Evolutionary conservation across 2,797 vertebrate species (phyloP).

Genomic region (Peromyscus eremicus): DNA sequence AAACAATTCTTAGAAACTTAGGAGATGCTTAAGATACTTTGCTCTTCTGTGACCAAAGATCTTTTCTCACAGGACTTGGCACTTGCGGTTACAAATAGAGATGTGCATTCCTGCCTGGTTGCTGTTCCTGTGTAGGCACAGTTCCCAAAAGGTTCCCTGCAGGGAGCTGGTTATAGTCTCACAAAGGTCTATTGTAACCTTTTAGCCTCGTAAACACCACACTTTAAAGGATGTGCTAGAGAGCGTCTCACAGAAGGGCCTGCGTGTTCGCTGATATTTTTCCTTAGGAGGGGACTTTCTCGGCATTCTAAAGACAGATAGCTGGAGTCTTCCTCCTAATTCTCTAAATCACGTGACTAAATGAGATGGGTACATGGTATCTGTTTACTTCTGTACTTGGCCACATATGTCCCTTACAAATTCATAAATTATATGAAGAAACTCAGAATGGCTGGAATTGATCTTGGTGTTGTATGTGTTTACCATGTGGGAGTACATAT

Average conservation of each 20-base stretch:
- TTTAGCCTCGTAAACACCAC: slow-evolving; percentile 18
- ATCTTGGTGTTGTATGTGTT: background rate
- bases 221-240: slow-evolving; percentile 20
- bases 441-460: background rate
- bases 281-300: background rate
- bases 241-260: background rate
- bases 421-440: background rate
- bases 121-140: background rate
- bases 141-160: background rate
- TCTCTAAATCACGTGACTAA: background rate
- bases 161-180: background rate
- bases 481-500: too few species aligned
- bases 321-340: background rate
- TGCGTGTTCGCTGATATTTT: background rate
- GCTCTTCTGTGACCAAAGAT: background rate
- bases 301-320: background rate
- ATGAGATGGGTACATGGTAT: too few species aligned
- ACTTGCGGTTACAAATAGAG: slow-evolving; percentile 62
- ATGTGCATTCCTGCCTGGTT: background rate
- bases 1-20: background rate
- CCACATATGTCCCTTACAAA: background rate
- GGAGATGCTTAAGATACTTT: background rate
- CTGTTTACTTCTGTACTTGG: background rate
- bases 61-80: slow-evolving; percentile 49
- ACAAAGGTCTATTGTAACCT: background rate